phyloP scores from a whole-genome alignment of 2,888 invertebrate species.

The Pseudococcus viburni region DNA sequence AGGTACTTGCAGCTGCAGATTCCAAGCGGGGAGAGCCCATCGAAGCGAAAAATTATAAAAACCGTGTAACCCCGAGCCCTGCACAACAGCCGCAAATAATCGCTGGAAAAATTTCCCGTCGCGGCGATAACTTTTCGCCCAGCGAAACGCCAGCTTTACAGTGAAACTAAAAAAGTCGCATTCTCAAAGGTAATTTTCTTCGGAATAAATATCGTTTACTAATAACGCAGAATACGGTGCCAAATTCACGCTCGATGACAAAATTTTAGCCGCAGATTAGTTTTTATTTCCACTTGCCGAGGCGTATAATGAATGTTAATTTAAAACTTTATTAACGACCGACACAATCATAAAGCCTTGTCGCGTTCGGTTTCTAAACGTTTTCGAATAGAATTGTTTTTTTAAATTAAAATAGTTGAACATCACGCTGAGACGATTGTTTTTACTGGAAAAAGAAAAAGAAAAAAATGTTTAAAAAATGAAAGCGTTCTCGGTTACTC shows the following conservation, averaged over 20 bases:
- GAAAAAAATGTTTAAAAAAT: neutral
- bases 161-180: neutral
- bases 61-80: neutral
- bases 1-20: neutral
- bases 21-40: neutral
- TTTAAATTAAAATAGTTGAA: conserved; percentile 49
- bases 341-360: conserved; percentile 44
- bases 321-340: conserved; percentile 55
- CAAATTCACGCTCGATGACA: conserved; percentile 48
- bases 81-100: conserved; percentile 17
- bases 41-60: conserved; percentile 50
- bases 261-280: conserved; percentile 12
- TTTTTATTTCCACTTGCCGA: conserved; percentile 39
- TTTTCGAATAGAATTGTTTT: conserved; percentile 32
- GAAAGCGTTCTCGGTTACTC: conserved; percentile 21
- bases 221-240: conserved; percentile 18
- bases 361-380: conserved; percentile 42
- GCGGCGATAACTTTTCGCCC: conserved; percentile 10
- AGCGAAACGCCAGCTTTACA: neutral
- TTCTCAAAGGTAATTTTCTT: conserved; percentile 20
- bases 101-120: neutral
- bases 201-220: neutral
- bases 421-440: conserved; percentile 58
- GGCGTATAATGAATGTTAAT: conserved; percentile 48
- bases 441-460: conserved; percentile 4